Base-by-base conservation (phyloP, 2,113 vertebrate genomes). In the Acrocephalus kingi region DNA sequence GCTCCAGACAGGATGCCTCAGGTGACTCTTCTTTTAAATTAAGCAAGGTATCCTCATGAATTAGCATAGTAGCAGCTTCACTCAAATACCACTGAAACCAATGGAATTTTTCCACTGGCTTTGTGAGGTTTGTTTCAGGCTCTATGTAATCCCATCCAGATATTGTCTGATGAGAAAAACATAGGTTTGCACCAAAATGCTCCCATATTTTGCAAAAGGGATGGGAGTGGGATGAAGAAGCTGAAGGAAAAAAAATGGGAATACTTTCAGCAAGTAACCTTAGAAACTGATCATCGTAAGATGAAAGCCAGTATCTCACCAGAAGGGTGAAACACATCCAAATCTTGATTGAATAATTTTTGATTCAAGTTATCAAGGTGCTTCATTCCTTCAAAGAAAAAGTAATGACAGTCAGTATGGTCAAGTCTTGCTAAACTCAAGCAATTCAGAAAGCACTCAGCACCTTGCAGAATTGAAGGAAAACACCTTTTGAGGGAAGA, bases 51-150 rank as follows among this genome's bases (percentile, higher is more conserved):
- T 80, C 33, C 23, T 86, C 16, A 62, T 49, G 15, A 85, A 88
- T 51, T 79, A 69, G 16, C 1, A 1, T 30, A 78, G 30, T 31
- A 66, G 62, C n/a, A 84, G 45, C 62, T 87, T 93, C 48, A 76
- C 49, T n/a, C 54, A 85, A 93, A 92, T 80, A 73, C 85, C 85
- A 56, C 27, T 68, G 52, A 89, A 96, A 87, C 39, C 37, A 87
- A 21, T 78, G 69, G 66, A 62, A 77, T 75, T 63, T 87, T 95
- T 89, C 61, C 54, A 87, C 37, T 43, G 69, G 64, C 45, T 56
- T 84, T 48, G 13, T 84, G 69, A 78, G 39, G 33, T 66, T 88
- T 89, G 25, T 9, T 73, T 88, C 51, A 78, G 33, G 54, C 12
- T 74, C 14, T 72, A 25, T 49, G 35, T 31, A 78, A 81, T 68